Base-by-base conservation (phyloP, 2,888 invertebrate species). In the Papilio gigon region DNA sequence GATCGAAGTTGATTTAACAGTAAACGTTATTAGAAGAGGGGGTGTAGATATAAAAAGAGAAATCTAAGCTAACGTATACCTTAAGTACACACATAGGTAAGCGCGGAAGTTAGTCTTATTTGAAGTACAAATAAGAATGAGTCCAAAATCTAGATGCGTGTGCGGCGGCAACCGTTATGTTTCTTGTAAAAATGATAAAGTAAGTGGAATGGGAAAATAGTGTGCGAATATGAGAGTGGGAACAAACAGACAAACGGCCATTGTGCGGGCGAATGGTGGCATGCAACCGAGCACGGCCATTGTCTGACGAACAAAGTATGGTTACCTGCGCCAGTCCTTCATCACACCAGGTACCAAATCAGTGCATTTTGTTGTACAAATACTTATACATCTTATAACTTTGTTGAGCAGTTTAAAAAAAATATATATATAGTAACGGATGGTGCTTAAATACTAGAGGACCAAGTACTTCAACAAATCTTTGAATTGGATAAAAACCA, bases 181-280 rank as follows among this genome's bases (percentile, higher is more conserved):
- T 56, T 75, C 66, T 70, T 75, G 78, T 73, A 81, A 83, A 81
- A 83, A 82, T 68, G 77, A 76, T 76, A 72, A 73, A 73, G 53
- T 69, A 76, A 81, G 79, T 79, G 77, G 81, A 84, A 84, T 86
- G 87, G 83, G 87, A 88, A 88, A 88, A 84, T 83, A 77, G 83
- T 87, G 85, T 86, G 86, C 84, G 86, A 88, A 87, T 84, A 74
- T 76, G 79, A 79, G 81, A 85, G 87, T 89, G 89, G 84, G 89
- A 88, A 89, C 80, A 71, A 71, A 71, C 73, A 86, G 84, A 83
- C 82, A 84, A 86, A 84, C 80, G 83, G 75, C 83, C 78, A 88
- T 89, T 88, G 89, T 88, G 78, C 81, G 75, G 75, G 76, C 80
- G 77, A 79, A 80, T 77, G 76, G 81, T 80, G 81, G 79, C 81